These are phyloP conservation scores for Epicauta chinensis DNA, from an alignment of 1,140 invertebrate species.

Conservation along the genomic window DNA sequence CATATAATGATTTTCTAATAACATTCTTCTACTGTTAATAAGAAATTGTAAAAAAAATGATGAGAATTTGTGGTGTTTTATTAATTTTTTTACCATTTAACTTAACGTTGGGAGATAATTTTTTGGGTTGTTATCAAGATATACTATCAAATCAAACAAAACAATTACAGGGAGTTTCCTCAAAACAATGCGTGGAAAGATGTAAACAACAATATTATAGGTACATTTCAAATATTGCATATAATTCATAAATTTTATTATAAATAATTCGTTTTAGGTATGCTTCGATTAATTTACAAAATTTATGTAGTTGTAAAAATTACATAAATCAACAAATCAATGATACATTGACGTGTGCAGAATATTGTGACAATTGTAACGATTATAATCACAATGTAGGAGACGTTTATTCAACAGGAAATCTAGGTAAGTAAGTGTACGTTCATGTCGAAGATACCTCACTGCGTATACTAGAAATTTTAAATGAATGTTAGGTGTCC, in stretches of 20 bases:
- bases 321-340: constrained; percentile 32
- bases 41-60: too few relatives aligned
- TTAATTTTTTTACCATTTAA: constrained; percentile 8
- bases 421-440: constrained; percentile 33
- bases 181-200: constrained; percentile 23
- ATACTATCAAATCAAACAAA: constrained; percentile 15
- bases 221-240: constrained; percentile 16
- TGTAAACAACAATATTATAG: constrained; percentile 29
- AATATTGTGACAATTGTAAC: constrained; percentile 20
- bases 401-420: constrained; percentile 33
- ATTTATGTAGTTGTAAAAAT: constrained; percentile 32
- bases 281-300: constrained; percentile 13
- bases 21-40: too few relatives aligned
- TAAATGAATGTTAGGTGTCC: too few relatives aligned
- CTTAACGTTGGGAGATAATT: constrained; percentile 14
- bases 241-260: constrained; percentile 4
- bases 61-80: constrained; percentile 3
- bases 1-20: too few relatives aligned
- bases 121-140: constrained; percentile 31
- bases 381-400: constrained; percentile 22
- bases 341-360: constrained; percentile 21
- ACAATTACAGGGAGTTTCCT: constrained; percentile 10
- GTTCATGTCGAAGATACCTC: too few relatives aligned
- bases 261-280: constrained; percentile 21
- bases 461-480: too few relatives aligned